Base-by-base conservation (phyloP, 2,113 vertebrate species). In the Oreochromis spilurus region DNA sequence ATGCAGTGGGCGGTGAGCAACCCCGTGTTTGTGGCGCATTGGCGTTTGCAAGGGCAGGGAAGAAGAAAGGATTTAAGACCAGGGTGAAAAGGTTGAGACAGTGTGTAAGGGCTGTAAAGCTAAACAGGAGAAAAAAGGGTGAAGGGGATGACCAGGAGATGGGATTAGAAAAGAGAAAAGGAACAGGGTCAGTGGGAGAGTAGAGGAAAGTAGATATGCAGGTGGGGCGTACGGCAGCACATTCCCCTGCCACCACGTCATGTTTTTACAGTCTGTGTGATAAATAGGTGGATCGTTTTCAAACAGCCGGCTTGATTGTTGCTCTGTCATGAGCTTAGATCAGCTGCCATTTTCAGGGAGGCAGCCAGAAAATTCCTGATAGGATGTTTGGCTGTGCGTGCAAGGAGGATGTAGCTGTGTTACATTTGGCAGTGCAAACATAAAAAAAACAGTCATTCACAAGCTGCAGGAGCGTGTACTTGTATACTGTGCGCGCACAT, bases 191-290 rank as follows among this genome's bases (percentile, higher is more conserved):
- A 21, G 53, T 48, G 14, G 13, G 50, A 79, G 79, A 83, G 87
- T 43, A 54, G 78, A 38, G 38, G 81, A 79, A 75, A 83, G 81
- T 19, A 52, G 84, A 88, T 70, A 67, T 2, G 31, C 77, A 50
- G 81, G 75, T 79, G 77, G 38, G 48, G 79, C 82, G 60, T 85
- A 91, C 55, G 83, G 91, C 62, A 65, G 82, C 79, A 58, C 92
- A 95, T 93, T 94, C 93, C 81, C 85, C 89, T 81, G 85, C 60
- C 79, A 52, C 86, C 81, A 86, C 89, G 87, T 93, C 92, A 89
- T 60, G 88, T 92, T 88, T 92, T 87, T 92, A n/a, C 88, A 62
- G 57, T 88, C 75, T 17, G 40, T 21, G 86, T 87, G 88, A 94
- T 92, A 88, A 94, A 90, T 88, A 87, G 81, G 82, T 84, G 82